Base-by-base conservation (phyloP, 2,113 vertebrate species). In the Dascyllus trimaculatus region DNA sequence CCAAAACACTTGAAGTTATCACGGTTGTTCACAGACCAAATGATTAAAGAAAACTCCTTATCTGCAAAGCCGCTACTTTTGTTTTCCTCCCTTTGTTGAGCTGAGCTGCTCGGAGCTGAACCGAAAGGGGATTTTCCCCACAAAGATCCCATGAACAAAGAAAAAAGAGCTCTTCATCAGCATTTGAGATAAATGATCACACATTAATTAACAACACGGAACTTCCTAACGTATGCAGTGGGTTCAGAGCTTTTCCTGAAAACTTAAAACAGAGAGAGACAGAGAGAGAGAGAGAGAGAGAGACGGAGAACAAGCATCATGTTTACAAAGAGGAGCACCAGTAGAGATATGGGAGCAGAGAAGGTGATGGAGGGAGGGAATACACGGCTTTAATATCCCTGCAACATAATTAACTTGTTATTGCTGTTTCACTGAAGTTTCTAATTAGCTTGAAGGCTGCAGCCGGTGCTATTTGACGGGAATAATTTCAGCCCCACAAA, bases 391-490 rank as follows among this genome's bases (percentile, higher is more conserved):
- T 88, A 90, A 92, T 92, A 93, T 90, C 83, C 78, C 80, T 82
- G 77, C 69, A 85, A 83, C 82, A 88, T 91, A 93, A 94, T 93
- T 88, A 91, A 89, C 88, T 90, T 83, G 88, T 92, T 91, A 91
- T 89, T 91, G 88, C 86, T 74, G 81, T 92, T 90, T 89, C 85
- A 85, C 61, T 82, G 77, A 83, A 90, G 90, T 87, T 89, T 84
- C 84, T 92, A 93, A 94, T 92, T 88, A 93, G 89, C 90, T 85
- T 84, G 75, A 91, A 84, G 80, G 83, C 80, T 84, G 78, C 85
- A 88, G 70, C 64, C 79, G 24, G 64, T 54, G 74, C 77, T 78
- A 71, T 79, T n/a, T 91, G 87, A 90, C 78, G 58, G 73, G 74
- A 87, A 91, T 82, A 63, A 88, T 89, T 90, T 85, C 71, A 76